These are phyloP conservation scores for Microplitis manilae DNA, from an alignment of 2,888 invertebrate species.

Conservation along the genomic window DNA sequence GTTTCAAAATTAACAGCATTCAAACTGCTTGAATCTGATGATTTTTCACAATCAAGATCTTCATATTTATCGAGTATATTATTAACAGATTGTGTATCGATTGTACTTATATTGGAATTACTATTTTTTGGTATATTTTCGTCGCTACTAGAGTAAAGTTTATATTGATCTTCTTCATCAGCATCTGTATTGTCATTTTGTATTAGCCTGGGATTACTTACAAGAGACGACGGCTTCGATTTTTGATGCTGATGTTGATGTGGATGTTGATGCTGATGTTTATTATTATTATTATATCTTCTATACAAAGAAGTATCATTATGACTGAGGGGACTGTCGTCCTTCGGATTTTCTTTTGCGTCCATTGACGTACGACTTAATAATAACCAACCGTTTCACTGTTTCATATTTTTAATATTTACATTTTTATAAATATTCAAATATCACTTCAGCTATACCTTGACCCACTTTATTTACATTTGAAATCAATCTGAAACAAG, in stretches of 20 bases:
- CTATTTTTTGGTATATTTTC: slow-evolving; percentile 58
- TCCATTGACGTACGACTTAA: slow-evolving; percentile 9
- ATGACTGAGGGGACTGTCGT: slow-evolving; percentile 53
- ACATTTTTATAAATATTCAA: background rate
- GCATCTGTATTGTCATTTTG: slow-evolving; percentile 36
- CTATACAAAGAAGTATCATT: slow-evolving; percentile 54
- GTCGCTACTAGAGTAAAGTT: slow-evolving; percentile 62
- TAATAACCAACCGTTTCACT: background rate
- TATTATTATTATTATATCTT: background rate
- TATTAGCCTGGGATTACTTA: slow-evolving; percentile 46
- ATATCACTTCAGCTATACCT: background rate
- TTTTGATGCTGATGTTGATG: slow-evolving; percentile 53
- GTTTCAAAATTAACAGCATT: slow-evolving; percentile 61
- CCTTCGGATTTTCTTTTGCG: slow-evolving; percentile 28
- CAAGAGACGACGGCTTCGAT: slow-evolving; percentile 45
- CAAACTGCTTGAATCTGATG: slow-evolving; percentile 62
- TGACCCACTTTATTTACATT: background rate
- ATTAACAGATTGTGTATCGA: slow-evolving; percentile 65
- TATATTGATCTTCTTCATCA: slow-evolving; percentile 34
- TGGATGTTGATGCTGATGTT: background rate
- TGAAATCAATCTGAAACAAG: background rate
- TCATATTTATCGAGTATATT: slow-evolving; percentile 66
- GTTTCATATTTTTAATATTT: background rate
- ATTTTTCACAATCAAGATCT: slow-evolving; percentile 60
- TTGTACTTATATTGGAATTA: slow-evolving; percentile 64